Percentiles rank a stretch among this genome's conserved stretches.
phyloP scores from a whole-genome alignment of 2,888 invertebrate genomes.

The Arge pagana region DNA sequence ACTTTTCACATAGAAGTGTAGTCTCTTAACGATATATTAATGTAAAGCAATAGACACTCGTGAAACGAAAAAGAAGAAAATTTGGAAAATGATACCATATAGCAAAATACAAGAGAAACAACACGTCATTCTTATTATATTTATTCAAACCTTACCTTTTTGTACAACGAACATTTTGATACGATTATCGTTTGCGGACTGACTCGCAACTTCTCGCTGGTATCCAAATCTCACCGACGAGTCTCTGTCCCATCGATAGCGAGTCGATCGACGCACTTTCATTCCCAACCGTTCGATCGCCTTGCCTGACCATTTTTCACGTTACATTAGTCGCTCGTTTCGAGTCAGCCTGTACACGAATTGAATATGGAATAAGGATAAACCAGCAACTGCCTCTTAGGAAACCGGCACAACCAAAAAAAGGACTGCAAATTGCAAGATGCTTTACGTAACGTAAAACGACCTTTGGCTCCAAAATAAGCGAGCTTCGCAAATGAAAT shows the following conservation, averaged over 20 bases:
- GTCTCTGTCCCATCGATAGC: too few species aligned
- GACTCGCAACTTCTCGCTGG: too few species aligned
- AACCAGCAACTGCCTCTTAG: conserved; percentile 52
- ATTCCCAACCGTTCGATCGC: too few species aligned
- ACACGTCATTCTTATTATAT: conserved; percentile 39
- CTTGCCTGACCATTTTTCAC: too few species aligned
- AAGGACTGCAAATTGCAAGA: conserved; percentile 19
- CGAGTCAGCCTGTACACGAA: too few species aligned
- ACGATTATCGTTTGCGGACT: not conserved
- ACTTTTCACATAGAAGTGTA: too few species aligned
- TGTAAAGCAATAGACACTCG: conserved; percentile 21
- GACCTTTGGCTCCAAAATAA: not conserved
- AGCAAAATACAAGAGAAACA: conserved; percentile 30
- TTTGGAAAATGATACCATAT: conserved; percentile 32
- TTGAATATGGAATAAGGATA: conserved; percentile 20
- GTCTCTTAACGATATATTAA: conserved; percentile 25
- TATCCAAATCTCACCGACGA: too few species aligned
- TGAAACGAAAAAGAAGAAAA: conserved; percentile 23
- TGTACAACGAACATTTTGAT: conserved; percentile 30
- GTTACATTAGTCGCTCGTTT: too few species aligned
- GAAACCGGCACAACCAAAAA: conserved; percentile 40
- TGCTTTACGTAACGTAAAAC: not conserved
- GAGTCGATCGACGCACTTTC: too few species aligned
- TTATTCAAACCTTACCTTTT: conserved; percentile 47
- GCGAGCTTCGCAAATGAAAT: not conserved